phyloP scores from a whole-genome alignment of 2,797 vertebrate genomes.

The Acanthurus tractus region DNA sequence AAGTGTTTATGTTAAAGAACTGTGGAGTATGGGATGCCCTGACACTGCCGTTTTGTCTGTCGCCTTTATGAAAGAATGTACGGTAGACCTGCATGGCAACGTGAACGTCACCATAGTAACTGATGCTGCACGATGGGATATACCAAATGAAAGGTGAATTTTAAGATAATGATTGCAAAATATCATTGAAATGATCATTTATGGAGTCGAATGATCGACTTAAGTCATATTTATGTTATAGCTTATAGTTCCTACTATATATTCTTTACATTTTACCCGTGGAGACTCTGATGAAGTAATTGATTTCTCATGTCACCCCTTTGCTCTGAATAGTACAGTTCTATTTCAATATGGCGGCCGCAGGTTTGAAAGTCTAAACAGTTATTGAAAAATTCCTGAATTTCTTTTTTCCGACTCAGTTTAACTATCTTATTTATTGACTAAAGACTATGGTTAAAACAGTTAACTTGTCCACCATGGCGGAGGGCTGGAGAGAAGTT shows the following conservation, averaged over 20 bases:
- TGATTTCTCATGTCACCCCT: background rate
- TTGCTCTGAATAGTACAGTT: conserved; percentile 15
- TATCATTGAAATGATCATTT: accelerated
- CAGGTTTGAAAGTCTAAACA: conserved; percentile 44
- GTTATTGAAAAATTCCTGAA: background rate
- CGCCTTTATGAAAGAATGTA: no score
- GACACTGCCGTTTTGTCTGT: no score
- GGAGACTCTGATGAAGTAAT: accelerated
- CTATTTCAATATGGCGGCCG: conserved; percentile 74
- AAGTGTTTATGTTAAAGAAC: no score
- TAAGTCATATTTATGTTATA: no score
- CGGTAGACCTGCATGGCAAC: conserved; percentile 13
- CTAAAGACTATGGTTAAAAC: conserved; percentile 46
- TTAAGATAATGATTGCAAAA: accelerated
- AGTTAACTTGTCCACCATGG: conserved; percentile 58
- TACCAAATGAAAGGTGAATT: conserved; percentile 59
- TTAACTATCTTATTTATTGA: background rate
- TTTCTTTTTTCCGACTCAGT: no score
- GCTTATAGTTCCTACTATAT: accelerated
- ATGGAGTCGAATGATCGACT: no score
- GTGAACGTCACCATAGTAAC: conserved; percentile 81
- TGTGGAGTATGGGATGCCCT: no score
- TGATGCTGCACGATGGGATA: conserved; percentile 64
- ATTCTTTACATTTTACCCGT: accelerated
- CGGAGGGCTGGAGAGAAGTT: conserved; percentile 80